phyloP scores from a whole-genome alignment of 2,797 vertebrate species.

The Macropodus opercularis region DNA sequence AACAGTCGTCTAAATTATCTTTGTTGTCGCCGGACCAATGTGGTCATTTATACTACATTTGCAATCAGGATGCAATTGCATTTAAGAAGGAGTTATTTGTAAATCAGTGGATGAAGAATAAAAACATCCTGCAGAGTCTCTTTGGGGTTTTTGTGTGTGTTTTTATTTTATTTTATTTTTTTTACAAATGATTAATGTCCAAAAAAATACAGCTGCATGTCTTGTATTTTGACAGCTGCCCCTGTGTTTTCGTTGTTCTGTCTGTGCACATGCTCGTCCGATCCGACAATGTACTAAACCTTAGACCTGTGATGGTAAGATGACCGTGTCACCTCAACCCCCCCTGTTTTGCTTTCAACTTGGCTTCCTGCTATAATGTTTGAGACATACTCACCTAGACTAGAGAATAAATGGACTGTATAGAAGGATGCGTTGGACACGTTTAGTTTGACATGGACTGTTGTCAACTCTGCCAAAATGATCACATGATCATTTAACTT shows the following conservation, averaged over 20 bases:
- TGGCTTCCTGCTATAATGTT: constrained; percentile 19
- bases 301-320: constrained; percentile 50
- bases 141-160: neutral
- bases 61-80: constrained; percentile 1
- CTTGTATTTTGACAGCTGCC: constrained; percentile 54
- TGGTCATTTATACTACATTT: neutral
- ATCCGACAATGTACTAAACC: no score
- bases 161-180: no score
- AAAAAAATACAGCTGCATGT: constrained; percentile 19
- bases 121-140: neutral
- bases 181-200: constrained; percentile 17
- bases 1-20: neutral
- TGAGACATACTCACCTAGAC: constrained; percentile 43
- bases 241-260: constrained; percentile 33
- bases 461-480: constrained; percentile 15
- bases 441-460: neutral
- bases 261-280: constrained; percentile 54
- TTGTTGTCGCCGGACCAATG: constrained; percentile 1
- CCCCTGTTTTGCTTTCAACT: constrained; percentile 8
- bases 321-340: constrained; percentile 42
- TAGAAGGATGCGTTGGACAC: neutral
- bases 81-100: constrained; percentile 14
- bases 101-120: constrained; percentile 11
- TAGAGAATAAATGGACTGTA: constrained; percentile 15
- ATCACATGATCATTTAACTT: constrained; percentile 11